Conservation (phyloP, 1,140 invertebrate genomes). For the Magallana ariakensis region DNA sequence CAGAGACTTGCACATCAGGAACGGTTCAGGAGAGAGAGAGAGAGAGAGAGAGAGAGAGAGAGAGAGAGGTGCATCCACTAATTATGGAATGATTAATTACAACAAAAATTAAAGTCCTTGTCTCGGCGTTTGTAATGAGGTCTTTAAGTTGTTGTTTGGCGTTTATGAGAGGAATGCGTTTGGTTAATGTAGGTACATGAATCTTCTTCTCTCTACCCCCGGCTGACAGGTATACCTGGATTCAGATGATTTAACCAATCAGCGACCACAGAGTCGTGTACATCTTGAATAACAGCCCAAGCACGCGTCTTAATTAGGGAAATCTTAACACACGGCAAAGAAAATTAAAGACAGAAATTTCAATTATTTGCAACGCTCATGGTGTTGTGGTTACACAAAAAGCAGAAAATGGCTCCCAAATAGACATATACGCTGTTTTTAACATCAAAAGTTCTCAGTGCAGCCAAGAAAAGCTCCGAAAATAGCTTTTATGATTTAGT, state of each 20-base stretch:
- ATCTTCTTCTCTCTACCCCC: neutral
- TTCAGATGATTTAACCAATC: neutral
- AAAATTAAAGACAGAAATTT: neutral
- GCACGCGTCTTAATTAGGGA: neutral
- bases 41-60: neutral
- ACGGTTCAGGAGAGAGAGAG: too few species aligned
- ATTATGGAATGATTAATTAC: neutral
- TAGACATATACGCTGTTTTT: neutral
- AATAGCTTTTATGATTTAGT: neutral
- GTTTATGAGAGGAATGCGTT: neutral
- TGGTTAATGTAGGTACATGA: neutral
- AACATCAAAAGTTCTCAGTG: neutral
- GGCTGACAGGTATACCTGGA: neutral
- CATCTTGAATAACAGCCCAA: too few species aligned
- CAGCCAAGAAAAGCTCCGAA: neutral
- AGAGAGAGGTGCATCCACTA: neutral
- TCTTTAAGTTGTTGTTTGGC: neutral
- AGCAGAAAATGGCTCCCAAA: neutral
- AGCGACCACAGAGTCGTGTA: neutral
- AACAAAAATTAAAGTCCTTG: neutral
- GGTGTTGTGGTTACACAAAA: neutral
- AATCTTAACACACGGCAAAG: neutral
- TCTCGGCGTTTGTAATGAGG: neutral
- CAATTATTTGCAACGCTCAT: neutral
- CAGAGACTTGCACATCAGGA: too few species aligned